Base-by-base conservation (phyloP, 2,888 invertebrate genomes). In the Chouioia cunea region DNA sequence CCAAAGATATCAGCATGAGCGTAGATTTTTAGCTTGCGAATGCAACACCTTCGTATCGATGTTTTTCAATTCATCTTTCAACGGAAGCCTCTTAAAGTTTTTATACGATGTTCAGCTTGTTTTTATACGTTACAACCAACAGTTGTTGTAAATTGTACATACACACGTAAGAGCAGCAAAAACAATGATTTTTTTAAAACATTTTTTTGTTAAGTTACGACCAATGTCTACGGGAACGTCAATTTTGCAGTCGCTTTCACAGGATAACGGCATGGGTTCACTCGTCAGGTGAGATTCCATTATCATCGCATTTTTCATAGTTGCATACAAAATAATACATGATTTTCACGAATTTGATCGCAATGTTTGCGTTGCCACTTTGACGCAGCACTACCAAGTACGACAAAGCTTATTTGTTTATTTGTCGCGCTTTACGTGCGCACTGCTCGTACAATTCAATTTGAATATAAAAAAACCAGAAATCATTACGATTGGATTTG, bases 171-270 rank as follows among this genome's bases (percentile, higher is more conserved):
- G 43, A 22, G 20, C 59, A 59, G 58, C 68, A 65, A 54, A 44
- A 44, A 43, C 56, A 63, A 57, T 56, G 47, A 62, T 69, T 47
- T 73, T 73, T 62, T 70, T 58, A 71, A 44, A 18, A 23, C 65
- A 56, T 57, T 71, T 48, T 65, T 52, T 69, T 75, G n/a, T 74
- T 23, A 74, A 90, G 90, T 85, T 89, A 80, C 88, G 90, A 79
- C 89, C 89, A 76, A 86, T 89, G 74, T 89, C 89, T 58, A 87
- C 89, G 74, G 89, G 89, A 77, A 88, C 89, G 63, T 88, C 88
- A 70, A 81, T 89, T 75, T 84, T 89, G 65, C 89, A 89, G 78
- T 85, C 86, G 78, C 86, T 88, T 74, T 85, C 88, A 64, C 84
- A 87, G 77, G 88, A 89, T 77, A 83, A 85, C 74, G 83, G 81